phyloP scores from a whole-genome alignment of 2,888 invertebrate genomes.

The Deilephila porcellus region DNA sequence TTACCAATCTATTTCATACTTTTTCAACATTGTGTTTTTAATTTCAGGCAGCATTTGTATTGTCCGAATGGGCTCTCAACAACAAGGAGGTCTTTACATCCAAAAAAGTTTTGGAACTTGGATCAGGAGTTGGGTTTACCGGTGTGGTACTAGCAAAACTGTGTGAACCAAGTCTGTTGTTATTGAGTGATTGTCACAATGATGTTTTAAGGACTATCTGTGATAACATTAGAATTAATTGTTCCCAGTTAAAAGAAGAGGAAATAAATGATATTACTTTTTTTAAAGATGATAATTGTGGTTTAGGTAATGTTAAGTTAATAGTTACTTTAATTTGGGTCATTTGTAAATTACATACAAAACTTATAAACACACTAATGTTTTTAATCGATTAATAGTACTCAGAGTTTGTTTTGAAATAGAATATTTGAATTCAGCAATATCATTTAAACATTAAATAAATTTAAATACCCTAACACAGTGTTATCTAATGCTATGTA shows the following conservation, averaged over 20 bases:
- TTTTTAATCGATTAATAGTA: too few species aligned
- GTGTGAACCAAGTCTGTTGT: conserved; percentile 82
- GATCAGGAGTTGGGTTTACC: conserved; percentile 90
- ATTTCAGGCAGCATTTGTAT: conserved; percentile 87
- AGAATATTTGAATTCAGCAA: background rate
- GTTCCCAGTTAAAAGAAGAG: conserved; percentile 46
- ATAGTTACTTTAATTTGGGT: background rate
- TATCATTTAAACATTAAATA: background rate
- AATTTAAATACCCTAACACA: background rate
- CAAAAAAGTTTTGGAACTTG: conserved; percentile 89
- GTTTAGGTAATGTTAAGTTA: conserved; percentile 11
- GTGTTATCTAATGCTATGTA: background rate
- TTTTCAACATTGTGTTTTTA: conserved; percentile 28
- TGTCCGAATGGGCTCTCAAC: conserved; percentile 88
- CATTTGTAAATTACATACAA: too few species aligned
- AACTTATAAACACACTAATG: too few species aligned
- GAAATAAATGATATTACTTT: conserved; percentile 37
- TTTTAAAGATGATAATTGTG: conserved; percentile 44
- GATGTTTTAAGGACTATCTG: conserved; percentile 86
- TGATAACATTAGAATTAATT: conserved; percentile 87
- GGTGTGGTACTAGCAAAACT: conserved; percentile 86
- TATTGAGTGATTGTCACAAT: conserved; percentile 89
- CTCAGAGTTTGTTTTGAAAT: background rate
- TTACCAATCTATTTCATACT: background rate
- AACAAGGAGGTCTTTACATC: conserved; percentile 79